A percentile compares a stretch with the other conserved stretches of the same genome.
These are phyloP conservation scores for Torymus texanus DNA, from an alignment of 2,888 invertebrate species.

Conservation along the genomic window DNA sequence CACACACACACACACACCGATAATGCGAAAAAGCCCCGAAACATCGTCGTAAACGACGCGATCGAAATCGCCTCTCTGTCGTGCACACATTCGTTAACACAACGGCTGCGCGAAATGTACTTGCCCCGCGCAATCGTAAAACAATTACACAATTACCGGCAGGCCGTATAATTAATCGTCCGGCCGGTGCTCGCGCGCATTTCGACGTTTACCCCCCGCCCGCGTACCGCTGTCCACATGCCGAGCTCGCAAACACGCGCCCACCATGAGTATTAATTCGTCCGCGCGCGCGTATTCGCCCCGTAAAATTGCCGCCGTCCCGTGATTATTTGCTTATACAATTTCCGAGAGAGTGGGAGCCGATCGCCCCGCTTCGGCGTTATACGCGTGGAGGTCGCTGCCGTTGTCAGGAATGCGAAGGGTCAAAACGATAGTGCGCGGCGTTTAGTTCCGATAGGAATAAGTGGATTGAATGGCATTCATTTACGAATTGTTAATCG, in stretches of 20 bases:
- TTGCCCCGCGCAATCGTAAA: conserved; percentile 64
- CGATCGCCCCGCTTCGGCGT: conserved; percentile 7
- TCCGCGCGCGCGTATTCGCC: conserved; percentile 67
- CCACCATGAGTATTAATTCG: conserved; percentile 67
- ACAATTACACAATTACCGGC: conserved; percentile 71
- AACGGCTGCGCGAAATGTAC: neutral
- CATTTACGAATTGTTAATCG: no score
- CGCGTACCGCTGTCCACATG: conserved; percentile 46
- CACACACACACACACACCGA: no score
- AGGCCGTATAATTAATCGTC: conserved; percentile 68
- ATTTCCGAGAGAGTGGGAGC: conserved; percentile 62
- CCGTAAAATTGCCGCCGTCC: conserved; percentile 67
- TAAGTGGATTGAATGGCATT: no score
- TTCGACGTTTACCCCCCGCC: conserved; percentile 66
- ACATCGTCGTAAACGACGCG: no score
- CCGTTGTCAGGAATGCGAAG: neutral
- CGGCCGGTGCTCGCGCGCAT: conserved; percentile 57
- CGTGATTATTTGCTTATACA: conserved; percentile 69
- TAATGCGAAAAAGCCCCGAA: no score
- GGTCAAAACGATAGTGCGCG: no score
- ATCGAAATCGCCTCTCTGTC: neutral
- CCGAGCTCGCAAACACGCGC: conserved; percentile 23
- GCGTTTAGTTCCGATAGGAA: no score
- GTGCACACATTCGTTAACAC: conserved; percentile 1
- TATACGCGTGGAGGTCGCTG: neutral